Percentiles rank a stretch among this genome's conserved stretches.
Conservation (phyloP, 2,113 vertebrate species). For the Ammodytes marinus region DNA sequence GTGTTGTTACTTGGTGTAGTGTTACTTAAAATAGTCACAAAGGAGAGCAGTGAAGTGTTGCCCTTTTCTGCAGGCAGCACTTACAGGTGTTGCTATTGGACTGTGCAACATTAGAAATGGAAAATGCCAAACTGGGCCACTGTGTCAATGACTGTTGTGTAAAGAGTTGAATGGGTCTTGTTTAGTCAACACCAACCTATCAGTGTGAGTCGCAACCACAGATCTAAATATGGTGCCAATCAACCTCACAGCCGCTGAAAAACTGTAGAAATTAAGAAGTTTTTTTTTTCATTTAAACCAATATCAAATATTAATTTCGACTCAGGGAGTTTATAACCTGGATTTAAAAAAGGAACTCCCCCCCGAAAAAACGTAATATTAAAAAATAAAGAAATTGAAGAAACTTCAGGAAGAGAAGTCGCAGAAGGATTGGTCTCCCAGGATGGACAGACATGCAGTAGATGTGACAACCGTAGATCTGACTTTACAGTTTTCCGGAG, state of each 20-base stretch:
- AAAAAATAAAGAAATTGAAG: no score
- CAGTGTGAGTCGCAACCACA: background rate
- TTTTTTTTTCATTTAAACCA: no score
- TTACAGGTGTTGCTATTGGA: slow-evolving; percentile 13
- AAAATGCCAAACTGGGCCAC: background rate
- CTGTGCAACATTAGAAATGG: background rate
- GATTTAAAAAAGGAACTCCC: no score
- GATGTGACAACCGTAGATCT: background rate
- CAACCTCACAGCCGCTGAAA: background rate
- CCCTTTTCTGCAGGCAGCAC: slow-evolving; percentile 13
- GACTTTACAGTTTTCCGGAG: background rate
- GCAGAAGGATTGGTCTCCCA: no score
- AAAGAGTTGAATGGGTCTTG: background rate
- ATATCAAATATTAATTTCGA: no score
- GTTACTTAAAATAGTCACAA: slow-evolving; percentile 24
- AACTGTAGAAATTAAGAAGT: background rate
- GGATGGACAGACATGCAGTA: no score
- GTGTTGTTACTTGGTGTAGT: slow-evolving; percentile 17
- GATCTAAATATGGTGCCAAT: background rate
- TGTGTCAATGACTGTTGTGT: background rate
- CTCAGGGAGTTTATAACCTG: no score
- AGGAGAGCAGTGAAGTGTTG: slow-evolving; percentile 20
- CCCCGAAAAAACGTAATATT: no score
- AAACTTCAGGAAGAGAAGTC: no score
- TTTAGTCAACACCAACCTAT: background rate